These are phyloP conservation scores for Helobdella robusta DNA, from an alignment of 2,888 invertebrate genomes.

Conservation along the genomic window DNA sequence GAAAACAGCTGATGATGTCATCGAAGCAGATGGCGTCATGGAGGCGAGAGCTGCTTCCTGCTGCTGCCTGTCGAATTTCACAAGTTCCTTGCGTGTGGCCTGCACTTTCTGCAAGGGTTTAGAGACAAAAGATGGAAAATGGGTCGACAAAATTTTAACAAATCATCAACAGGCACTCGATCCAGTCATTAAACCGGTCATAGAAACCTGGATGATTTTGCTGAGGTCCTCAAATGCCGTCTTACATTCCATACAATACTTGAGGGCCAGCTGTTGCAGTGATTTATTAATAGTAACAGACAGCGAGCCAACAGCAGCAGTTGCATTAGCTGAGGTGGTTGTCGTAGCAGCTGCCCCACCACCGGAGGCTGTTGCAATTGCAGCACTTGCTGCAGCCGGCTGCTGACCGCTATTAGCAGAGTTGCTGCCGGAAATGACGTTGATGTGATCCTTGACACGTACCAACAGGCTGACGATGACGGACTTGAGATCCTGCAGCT, in stretches of 20 bases:
- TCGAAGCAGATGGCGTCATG: background rate
- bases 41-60: slow-evolving; percentile 40
- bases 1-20: background rate
- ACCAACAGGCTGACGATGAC: slow-evolving; percentile 74
- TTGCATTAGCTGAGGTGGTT: background rate
- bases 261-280: slow-evolving; percentile 84
- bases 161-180: too few species aligned
- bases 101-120: slow-evolving; percentile 65
- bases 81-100: slow-evolving; percentile 78
- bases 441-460: slow-evolving; percentile 68
- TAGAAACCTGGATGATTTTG: slow-evolving; percentile 54
- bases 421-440: slow-evolving; percentile 76
- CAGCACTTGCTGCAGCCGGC: background rate
- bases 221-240: slow-evolving; percentile 86
- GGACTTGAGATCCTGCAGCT: slow-evolving; percentile 79
- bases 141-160: background rate
- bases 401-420: slow-evolving; percentile 60
- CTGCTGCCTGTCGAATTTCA: slow-evolving; percentile 70
- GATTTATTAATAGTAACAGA: slow-evolving; percentile 62
- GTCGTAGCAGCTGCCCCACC: background rate
- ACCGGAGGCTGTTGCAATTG: background rate
- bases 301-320: background rate
- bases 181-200: too few species aligned
- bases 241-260: slow-evolving; percentile 88
- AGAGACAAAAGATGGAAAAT: too few species aligned